These are phyloP conservation scores for Ochropleura plecta DNA, from an alignment of 2,888 invertebrate species.

Conservation along the genomic window DNA sequence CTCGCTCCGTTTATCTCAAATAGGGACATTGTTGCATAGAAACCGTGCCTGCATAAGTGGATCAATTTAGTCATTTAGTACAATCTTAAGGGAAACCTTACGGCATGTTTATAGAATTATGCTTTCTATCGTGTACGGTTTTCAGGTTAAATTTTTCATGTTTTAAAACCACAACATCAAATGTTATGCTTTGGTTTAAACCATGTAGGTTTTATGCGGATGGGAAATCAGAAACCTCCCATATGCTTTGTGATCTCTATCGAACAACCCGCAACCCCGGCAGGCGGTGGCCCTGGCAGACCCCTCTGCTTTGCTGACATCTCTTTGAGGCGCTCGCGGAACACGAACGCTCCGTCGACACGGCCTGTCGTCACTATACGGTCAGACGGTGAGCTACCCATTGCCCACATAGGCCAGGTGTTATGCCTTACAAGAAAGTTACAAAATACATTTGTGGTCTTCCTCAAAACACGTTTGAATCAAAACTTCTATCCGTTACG, in stretches of 20 bases:
- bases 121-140: slow-evolving; percentile 19
- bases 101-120: neutral
- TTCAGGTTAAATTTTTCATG: neutral
- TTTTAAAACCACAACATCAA: neutral
- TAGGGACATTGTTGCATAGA: slow-evolving; percentile 32
- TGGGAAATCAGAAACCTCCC: too few species aligned
- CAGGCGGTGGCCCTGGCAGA: too few species aligned
- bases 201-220: neutral
- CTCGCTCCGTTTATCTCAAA: slow-evolving; percentile 48
- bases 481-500: neutral
- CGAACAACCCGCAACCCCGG: too few species aligned
- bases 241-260: too few species aligned
- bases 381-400: too few species aligned
- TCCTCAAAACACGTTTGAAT: neutral
- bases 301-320: too few species aligned
- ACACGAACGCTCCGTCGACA: too few species aligned
- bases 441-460: neutral
- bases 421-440: neutral
- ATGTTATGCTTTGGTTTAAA: neutral
- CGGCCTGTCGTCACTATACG: too few species aligned
- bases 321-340: too few species aligned
- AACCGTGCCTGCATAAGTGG: slow-evolving; percentile 18
- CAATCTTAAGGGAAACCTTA: slow-evolving; percentile 13
- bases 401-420: neutral
- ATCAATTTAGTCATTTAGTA: slow-evolving; percentile 43